These are phyloP conservation scores for Aptenodytes forsteri DNA, from an alignment of 2,113 vertebrate species.

Conservation along the genomic window DNA sequence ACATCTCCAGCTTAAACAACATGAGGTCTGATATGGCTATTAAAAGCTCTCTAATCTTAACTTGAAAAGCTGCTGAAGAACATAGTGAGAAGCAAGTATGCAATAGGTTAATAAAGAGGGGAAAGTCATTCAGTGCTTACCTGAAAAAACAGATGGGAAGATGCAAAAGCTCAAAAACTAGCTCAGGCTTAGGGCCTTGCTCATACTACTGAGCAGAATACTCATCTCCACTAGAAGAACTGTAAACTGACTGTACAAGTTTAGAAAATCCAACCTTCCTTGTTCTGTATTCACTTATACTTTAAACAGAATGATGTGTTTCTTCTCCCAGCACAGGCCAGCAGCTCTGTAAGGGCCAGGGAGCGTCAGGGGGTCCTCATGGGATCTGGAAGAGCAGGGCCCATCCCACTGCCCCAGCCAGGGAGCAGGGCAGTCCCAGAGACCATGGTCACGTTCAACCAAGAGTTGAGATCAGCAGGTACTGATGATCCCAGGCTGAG, in stretches of 20 bases:
- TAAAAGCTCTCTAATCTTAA: not conserved
- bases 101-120: not conserved
- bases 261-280: not conserved
- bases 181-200: not conserved
- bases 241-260: not conserved
- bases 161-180: not conserved
- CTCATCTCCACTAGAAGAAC: not conserved
- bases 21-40: not conserved
- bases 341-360: not conserved
- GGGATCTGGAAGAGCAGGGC: not conserved
- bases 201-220: not conserved
- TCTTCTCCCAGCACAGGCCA: not conserved
- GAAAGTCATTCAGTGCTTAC: not conserved
- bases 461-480: not conserved
- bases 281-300: not conserved
- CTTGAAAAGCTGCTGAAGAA: not conserved
- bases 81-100: not conserved
- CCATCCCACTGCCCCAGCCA: not conserved
- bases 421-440: not conserved
- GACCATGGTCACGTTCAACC: rapidly evolving
- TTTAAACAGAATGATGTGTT: not conserved
- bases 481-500: not conserved
- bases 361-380: not conserved
- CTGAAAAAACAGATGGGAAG: not conserved
- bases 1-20: not conserved